Conservation (phyloP, 1,140 invertebrate species). For the Psilanteris sp. region DNA sequence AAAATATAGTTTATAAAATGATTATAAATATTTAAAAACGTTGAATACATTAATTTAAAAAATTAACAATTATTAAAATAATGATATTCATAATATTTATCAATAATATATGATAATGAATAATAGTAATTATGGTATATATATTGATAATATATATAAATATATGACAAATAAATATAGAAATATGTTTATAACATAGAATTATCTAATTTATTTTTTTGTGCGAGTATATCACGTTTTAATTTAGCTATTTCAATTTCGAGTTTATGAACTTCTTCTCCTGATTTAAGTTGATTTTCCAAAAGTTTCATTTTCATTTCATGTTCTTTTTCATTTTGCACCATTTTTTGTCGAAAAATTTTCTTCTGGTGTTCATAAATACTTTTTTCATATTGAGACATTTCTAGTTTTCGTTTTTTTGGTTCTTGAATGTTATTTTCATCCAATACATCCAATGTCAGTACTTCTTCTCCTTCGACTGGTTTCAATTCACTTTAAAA, state of each 20-base stretch:
- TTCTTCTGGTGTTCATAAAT: conserved; percentile 31
- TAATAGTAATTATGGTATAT: no score
- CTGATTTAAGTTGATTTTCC: conserved; percentile 21
- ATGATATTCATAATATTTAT: no score
- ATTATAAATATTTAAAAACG: no score
- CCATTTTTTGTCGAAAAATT: conserved; percentile 15
- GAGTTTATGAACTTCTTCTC: conserved; percentile 9
- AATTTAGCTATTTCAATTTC: conserved; percentile 36
- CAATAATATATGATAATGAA: no score
- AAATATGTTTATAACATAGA: not conserved
- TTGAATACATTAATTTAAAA: no score
- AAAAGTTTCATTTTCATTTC: conserved; percentile 38
- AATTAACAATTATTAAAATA: no score
- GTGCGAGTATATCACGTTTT: conserved; percentile 5
- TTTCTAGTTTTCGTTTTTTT: conserved; percentile 32
- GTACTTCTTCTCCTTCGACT: conserved; percentile 1
- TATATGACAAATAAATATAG: not conserved
- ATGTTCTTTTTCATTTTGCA: conserved; percentile 39
- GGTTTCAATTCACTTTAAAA: conserved; percentile 36
- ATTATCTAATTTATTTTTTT: not conserved
- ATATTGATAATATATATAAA: no score
- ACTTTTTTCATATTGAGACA: conserved; percentile 13
- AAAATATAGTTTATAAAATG: no score
- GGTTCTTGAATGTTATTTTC: not conserved
- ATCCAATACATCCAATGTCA: not conserved